Base-by-base conservation (phyloP, 2,888 invertebrate species). In the Dione vanillae region DNA sequence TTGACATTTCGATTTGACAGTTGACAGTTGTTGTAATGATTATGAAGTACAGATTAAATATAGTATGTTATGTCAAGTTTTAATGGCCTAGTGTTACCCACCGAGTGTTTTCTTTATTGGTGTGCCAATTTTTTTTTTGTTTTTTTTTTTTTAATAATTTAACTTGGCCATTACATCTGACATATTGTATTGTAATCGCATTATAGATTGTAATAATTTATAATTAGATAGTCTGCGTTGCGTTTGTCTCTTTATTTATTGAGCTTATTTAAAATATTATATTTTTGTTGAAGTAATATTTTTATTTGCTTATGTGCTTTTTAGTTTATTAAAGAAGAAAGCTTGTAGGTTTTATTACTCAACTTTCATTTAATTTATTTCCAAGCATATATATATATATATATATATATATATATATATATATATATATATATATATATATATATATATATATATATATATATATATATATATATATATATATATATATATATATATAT, bases 201-300 rank as follows among this genome's bases (percentile, higher is more conserved):
- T 86, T 84, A 84, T 89, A 90, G 86, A 81, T 81, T 86, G 84
- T 89, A 89, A 89, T 87, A 84, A 86, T 87, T 86, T 85, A 85
- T 82, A 82, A 78, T 77, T 81, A 83, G 82, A 78, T 81, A 80
- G 87, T 86, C 86, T 86, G 87, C 85, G 82, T 78, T 89, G 89
- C 86, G 82, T 85, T 89, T 89, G 86, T 73, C 65, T 37, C 12
- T 35, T 62, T 16, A 35, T 45, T 47, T 27, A 14, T 62, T 45
- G n/a, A n/a, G 14, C 35, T 47, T 47, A 47, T 12, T 47, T 35
- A 12, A 27, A 47, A 10, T 16, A 20, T 35, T 45, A 45, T 10
- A 35, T 58, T 11, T 7, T 40, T 40, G 16, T 47, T 16, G 16
- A 19, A 16, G 3, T 7, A 19, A 2, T 47, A 47, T 47, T 47